A percentile compares a stretch with the other conserved stretches of the same genome.
phyloP scores from a whole-genome alignment of 2,797 vertebrate genomes.

The Sphenodon punctatus region DNA sequence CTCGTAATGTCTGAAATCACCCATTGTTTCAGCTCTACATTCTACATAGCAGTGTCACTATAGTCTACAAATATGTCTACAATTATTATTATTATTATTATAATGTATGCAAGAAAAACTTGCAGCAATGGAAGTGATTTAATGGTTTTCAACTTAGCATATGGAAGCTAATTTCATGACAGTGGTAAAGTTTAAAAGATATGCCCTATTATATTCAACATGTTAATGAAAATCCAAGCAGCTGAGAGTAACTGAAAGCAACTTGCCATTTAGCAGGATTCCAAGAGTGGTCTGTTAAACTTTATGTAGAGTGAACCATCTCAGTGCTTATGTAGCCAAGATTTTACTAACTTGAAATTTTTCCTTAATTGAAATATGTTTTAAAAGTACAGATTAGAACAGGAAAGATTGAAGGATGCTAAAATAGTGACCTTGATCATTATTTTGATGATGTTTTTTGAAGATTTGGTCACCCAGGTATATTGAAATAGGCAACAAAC shows the following conservation, averaged over 20 bases:
- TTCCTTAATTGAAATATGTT: not conserved
- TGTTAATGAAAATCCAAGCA: not conserved
- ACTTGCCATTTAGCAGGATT: not conserved
- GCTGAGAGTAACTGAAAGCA: not conserved
- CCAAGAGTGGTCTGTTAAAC: not conserved
- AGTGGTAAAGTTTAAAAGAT: not conserved
- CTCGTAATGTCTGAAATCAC: too few species aligned
- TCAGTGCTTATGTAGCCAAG: not conserved
- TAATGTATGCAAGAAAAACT: not conserved
- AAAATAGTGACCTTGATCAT: fast-evolving
- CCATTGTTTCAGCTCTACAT: too few species aligned
- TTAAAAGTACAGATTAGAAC: not conserved
- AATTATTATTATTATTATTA: too few species aligned
- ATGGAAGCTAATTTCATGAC: not conserved
- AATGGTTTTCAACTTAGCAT: not conserved
- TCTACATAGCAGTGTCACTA: too few species aligned
- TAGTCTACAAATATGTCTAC: not conserved
- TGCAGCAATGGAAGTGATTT: not conserved
- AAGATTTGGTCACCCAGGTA: too few species aligned
- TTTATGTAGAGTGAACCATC: not conserved
- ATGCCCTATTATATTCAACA: not conserved
- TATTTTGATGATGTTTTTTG: too few species aligned
- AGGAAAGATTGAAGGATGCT: not conserved
- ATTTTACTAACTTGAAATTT: not conserved
- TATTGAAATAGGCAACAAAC: too few species aligned